Conservation (phyloP, 2,113 vertebrate genomes). For the Felis chaus region DNA sequence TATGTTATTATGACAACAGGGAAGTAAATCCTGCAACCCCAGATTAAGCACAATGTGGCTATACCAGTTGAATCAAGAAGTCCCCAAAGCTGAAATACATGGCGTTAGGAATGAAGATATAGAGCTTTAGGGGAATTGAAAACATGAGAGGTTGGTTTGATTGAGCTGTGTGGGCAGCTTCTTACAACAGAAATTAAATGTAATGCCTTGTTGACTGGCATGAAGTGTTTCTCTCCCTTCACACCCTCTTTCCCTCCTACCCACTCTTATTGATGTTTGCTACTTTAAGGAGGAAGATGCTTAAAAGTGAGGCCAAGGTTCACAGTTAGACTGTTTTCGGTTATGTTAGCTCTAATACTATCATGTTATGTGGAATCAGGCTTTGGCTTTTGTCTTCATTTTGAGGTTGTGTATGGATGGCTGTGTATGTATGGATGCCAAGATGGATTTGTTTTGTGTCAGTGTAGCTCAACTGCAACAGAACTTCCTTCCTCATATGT, state of each 20-base stretch:
- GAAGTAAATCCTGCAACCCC: background rate
- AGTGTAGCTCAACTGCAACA: background rate
- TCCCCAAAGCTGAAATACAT: background rate
- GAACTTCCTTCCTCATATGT: background rate
- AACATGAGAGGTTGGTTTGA: background rate
- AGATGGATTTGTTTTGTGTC: background rate
- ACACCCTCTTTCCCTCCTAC: fast-evolving
- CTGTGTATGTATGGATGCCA: background rate
- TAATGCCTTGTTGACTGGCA: background rate
- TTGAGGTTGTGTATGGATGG: background rate
- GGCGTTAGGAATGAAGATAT: background rate
- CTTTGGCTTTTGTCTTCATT: background rate
- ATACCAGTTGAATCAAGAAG: background rate
- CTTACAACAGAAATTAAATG: background rate
- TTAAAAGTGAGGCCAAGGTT: background rate
- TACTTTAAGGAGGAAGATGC: background rate
- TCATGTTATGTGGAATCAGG: background rate
- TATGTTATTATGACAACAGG: background rate
- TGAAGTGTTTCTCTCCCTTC: background rate
- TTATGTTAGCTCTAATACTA: background rate
- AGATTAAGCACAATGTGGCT: background rate
- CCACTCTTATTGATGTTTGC: background rate
- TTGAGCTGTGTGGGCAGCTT: background rate
- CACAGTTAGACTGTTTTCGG: background rate
- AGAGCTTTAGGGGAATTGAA: background rate